Base-by-base conservation (phyloP, 2,888 invertebrate genomes). In the Caenorhabditis sulstoni region DNA sequence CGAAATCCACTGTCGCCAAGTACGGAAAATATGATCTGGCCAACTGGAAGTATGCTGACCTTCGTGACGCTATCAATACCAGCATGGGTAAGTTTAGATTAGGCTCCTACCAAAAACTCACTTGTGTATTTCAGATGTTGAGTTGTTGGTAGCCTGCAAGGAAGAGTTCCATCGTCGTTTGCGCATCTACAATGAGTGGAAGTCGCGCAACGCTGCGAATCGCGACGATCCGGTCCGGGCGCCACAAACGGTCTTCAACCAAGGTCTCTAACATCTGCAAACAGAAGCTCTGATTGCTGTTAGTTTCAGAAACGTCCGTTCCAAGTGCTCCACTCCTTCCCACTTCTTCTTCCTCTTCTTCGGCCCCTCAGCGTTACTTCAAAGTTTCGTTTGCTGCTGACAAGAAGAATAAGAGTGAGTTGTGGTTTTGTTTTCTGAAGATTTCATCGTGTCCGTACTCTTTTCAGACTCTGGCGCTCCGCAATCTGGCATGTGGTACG, bases 121-220 rank as follows among this genome's bases (percentile, higher is more conserved):
- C 29, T 7, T 11, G 3, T 41, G 39, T 14, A 20, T 77, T 85
- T 68, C 80, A 92, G 97, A 98, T 92, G 95, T 98, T 91, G 97
- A 97, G 88, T 92, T 98, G 66, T 92, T 98, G 74, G 96, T 97
- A 94, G 96, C 97, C n/a, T 98, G 97, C 91, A 94, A 96, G 70
- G 95, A 96, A 90, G 98, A 99, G 92, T 98, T 98, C 92, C 97
- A 98, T 92, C 94, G 98, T 29, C 94, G 98, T 53, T 93, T 98
- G 90, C 97, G 97, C 93, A 97, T 97, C 70, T 99, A 98, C 91
- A 98, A 98, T 91, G 95, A 96, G 79, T 98, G 98, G 98, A 98
- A 98, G 92, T 59, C 76, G 20, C 70, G 73, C 9, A 84, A 82
- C 37, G 59, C 79, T 20, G 44, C 58, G 20, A 73, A 64, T 22